phyloP scores from a whole-genome alignment of 2,113 vertebrate species.

The Marcusenius ussheri region DNA sequence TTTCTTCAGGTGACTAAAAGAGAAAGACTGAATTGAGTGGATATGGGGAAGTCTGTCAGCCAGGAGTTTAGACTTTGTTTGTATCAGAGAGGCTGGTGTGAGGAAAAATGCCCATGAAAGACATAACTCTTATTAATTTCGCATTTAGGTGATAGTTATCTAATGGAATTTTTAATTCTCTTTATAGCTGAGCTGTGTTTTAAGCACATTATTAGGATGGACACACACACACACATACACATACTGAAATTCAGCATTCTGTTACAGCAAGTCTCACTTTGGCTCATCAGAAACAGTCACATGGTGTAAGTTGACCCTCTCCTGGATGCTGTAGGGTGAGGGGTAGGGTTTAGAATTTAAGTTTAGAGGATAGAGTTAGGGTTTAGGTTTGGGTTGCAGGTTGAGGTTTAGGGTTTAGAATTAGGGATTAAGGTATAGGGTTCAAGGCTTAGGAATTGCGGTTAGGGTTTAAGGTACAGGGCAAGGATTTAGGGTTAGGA shows the following conservation, averaged over 20 bases:
- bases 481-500: neutral
- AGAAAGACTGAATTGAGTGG: conserved; percentile 2
- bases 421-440: neutral
- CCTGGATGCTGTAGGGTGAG: neutral
- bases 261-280: neutral
- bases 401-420: neutral
- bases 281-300: neutral
- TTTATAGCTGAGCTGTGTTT: neutral
- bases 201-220: neutral
- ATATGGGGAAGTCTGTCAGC: neutral
- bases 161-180: neutral
- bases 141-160: neutral
- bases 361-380: neutral
- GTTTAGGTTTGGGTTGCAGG: neutral
- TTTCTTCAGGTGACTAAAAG: conserved; percentile 91
- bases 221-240: neutral
- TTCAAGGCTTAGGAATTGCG: neutral
- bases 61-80: neutral
- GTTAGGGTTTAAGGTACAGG: neutral
- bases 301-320: neutral
- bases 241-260: neutral
- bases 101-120: neutral
- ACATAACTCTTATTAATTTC: neutral
- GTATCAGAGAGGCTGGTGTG: neutral
- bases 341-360: neutral